Evolutionary conservation across 2,113 vertebrate species (phyloP).

Genomic region (Phyllostomus hastatus): DNA sequence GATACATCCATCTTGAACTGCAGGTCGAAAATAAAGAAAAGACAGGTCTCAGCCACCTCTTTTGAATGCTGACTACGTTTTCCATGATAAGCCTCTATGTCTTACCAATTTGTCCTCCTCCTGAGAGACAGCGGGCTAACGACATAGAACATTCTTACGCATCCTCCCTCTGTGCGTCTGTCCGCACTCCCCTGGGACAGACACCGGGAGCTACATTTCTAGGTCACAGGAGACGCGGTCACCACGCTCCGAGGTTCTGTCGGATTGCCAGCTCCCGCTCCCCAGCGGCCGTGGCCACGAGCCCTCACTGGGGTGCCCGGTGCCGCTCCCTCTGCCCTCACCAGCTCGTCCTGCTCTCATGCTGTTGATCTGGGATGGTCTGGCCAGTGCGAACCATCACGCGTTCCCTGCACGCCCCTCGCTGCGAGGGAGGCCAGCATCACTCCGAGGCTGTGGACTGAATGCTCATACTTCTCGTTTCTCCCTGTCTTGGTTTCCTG

Average conservation of each 20-base stretch:
- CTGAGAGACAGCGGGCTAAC: neutral
- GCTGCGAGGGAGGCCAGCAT: neutral
- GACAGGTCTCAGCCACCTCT: neutral
- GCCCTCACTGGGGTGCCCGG: accelerated
- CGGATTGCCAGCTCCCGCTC: accelerated
- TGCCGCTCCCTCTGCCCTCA: neutral
- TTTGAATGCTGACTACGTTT: neutral
- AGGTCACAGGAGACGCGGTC: too few relatives aligned
- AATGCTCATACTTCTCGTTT: neutral
- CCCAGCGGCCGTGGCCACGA: neutral
- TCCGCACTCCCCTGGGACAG: neutral
- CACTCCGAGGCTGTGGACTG: neutral
- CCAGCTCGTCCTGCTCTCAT: neutral
- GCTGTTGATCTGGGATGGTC: neutral
- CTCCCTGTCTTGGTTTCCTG: neutral
- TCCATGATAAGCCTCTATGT: neutral
- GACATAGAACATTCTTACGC: neutral
- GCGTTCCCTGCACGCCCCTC: neutral
- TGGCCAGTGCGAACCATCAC: too few relatives aligned
- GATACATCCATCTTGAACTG: neutral
- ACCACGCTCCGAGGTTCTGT: neutral
- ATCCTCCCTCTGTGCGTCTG: neutral
- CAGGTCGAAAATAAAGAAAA: neutral
- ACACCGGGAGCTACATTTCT: neutral
- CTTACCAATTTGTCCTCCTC: neutral